Evolutionary conservation across 2,797 vertebrate genomes (phyloP), one percentile per base, ranked within the genome.

Genomic region (Phrynocephalus guinanensis): DNA sequence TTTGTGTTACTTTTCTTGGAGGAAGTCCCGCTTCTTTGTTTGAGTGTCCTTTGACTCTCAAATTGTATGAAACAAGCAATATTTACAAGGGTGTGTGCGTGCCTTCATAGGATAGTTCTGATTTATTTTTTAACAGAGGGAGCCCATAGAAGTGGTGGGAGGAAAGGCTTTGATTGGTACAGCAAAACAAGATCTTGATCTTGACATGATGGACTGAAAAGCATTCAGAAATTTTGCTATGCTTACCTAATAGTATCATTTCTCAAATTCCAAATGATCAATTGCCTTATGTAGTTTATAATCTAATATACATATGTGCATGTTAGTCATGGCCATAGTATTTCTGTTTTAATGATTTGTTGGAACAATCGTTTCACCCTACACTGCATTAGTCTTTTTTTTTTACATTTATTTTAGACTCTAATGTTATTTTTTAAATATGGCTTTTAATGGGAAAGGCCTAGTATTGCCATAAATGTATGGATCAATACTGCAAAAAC

Each of bases 301-400:
- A 56, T 56, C 52, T 56, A 9, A 56, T 56, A 56, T 56, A 56
- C 13, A 56, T 7, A 11, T 72, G 38, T 67, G 50, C 44, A 56
- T 66, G 0, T 67, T 87, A 79, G 33, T 85, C 81, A 88, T 72
- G 56, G 11, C 38, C 76, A n/a, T 2, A n/a, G 56, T 60, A 79
- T 84, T 84, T 83, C 6, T 80, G 0, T 30, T 91, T 89, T 88
- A 82, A 81, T 83, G 20, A 26, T 82, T 33, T 44, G 50, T 4
- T 15, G 28, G 8, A 79, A 8, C 66, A 78, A 0, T 30, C 3
- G 84, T 26, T 70, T 1, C 90, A 81, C 84, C 87, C 75, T 89
- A 80, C 3, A 1, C 81, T 0, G 33, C 0, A 0, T 79, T 84
- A 44, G 16, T 67, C 76, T 1, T 75, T 85, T 44, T 85, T 44